Conservation (phyloP, 2,113 vertebrate species). For the Hippocampus abdominalis region DNA sequence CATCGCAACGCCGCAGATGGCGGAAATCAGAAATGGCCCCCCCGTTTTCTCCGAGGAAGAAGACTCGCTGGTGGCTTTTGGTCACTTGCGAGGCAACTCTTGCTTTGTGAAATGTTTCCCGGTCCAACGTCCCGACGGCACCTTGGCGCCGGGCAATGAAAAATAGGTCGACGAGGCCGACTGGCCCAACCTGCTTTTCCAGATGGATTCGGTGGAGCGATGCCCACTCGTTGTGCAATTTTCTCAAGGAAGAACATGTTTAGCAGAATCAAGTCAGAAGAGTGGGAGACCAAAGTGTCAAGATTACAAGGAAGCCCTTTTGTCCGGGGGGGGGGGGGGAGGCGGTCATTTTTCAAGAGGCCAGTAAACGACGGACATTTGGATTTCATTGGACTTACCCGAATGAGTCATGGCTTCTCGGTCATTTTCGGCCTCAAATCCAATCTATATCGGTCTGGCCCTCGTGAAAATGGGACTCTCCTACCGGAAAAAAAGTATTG, state of each 20-base stretch:
- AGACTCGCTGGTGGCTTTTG: slow-evolving; percentile 13
- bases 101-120: slow-evolving; percentile 36
- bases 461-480: no score
- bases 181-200: not conserved
- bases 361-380: no score
- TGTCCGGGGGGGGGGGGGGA: slow-evolving; percentile 48
- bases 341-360: slow-evolving; percentile 37
- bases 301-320: not conserved
- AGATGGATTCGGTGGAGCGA: slow-evolving; percentile 28
- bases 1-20: not conserved
- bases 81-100: slow-evolving; percentile 20
- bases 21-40: not conserved
- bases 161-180: not conserved
- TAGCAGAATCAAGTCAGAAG: slow-evolving; percentile 51
- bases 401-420: no score
- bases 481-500: no score
- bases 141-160: not conserved
- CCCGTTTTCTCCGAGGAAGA: slow-evolving; percentile 12
- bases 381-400: no score
- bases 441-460: no score
- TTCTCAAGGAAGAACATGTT: not conserved
- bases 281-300: slow-evolving; percentile 45
- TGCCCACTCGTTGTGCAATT: slow-evolving; percentile 25
- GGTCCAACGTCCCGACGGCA: slow-evolving; percentile 29
- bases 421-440: no score